These are phyloP conservation scores for Pinctada fucata DNA, from an alignment of 2,888 invertebrate species.

Conservation along the genomic window DNA sequence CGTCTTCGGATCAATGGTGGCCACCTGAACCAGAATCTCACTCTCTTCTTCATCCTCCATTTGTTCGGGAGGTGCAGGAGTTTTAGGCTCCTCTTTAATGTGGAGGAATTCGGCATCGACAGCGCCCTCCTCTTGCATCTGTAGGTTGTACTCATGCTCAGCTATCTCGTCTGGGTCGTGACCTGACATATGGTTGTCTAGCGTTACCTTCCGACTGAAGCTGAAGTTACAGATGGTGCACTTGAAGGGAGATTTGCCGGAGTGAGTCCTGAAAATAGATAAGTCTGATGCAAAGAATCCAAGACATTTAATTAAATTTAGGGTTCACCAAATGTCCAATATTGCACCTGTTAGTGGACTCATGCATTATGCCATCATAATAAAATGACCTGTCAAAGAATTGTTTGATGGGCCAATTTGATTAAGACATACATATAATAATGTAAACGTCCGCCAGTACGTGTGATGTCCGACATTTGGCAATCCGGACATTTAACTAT, in stretches of 20 bases:
- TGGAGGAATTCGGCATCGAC: not conserved
- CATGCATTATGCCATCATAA: no score
- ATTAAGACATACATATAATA: no score
- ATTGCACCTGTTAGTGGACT: no score
- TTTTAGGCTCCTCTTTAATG: slow-evolving; percentile 26
- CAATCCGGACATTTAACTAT: no score
- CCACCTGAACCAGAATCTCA: slow-evolving; percentile 27
- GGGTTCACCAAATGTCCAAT: no score
- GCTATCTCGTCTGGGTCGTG: slow-evolving; percentile 33
- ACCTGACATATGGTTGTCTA: slow-evolving; percentile 37
- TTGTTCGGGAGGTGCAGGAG: slow-evolving; percentile 11
- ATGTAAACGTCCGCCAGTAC: no score
- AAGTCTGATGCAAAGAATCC: no score
- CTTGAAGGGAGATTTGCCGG: slow-evolving; percentile 50
- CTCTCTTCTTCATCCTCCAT: slow-evolving; percentile 16
- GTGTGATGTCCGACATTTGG: no score
- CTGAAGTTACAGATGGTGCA: slow-evolving; percentile 50
- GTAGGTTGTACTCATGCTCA: slow-evolving; percentile 22
- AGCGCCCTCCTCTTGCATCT: not conserved
- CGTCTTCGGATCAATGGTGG: slow-evolving; percentile 23
- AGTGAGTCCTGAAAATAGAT: slow-evolving; percentile 38
- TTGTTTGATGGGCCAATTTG: no score
- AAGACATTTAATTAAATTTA: no score
- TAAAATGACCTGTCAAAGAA: no score
- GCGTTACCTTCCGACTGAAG: slow-evolving; percentile 37